Percentiles rank a stretch among this genome's conserved stretches.
Conservation (phyloP, 2,888 invertebrate species). For the Drosophila ustulata region DNA sequence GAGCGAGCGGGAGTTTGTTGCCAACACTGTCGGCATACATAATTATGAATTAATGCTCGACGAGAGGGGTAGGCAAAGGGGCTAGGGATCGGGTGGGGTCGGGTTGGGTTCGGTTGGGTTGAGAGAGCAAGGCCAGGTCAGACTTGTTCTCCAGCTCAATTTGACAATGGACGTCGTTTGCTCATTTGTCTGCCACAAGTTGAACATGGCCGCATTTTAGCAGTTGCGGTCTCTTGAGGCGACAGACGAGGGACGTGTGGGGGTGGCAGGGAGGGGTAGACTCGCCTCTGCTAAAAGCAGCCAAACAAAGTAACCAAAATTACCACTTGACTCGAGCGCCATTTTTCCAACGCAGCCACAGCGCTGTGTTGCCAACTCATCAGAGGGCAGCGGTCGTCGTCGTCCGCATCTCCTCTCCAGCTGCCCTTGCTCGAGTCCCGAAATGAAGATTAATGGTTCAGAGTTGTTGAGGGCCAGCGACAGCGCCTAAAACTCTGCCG, state of each 20-base stretch:
- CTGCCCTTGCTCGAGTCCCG: slow-evolving; percentile 36
- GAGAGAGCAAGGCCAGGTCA: slow-evolving; percentile 4
- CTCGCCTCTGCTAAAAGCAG: slow-evolving; percentile 10
- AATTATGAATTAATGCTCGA: slow-evolving; percentile 82
- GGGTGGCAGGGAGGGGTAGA: not conserved
- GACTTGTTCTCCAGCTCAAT: slow-evolving; percentile 47
- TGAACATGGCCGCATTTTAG: slow-evolving; percentile 76
- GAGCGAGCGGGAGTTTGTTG: slow-evolving; percentile 48
- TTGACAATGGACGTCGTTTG: slow-evolving; percentile 68
- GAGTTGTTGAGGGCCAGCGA: slow-evolving; percentile 56
- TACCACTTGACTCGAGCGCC: slow-evolving; percentile 76
- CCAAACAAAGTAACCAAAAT: slow-evolving; percentile 77
- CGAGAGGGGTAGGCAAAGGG: slow-evolving; percentile 35
- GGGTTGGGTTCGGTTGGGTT: slow-evolving; percentile 6
- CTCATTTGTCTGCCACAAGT: slow-evolving; percentile 74
- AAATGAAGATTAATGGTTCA: slow-evolving; percentile 83
- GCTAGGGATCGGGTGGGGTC: slow-evolving; percentile 1
- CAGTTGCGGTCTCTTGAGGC: slow-evolving; percentile 57
- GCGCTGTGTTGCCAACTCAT: slow-evolving; percentile 18
- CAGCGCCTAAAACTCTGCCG: slow-evolving; percentile 66
- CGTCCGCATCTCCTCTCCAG: slow-evolving; percentile 25
- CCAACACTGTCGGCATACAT: slow-evolving; percentile 81
- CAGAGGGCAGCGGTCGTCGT: slow-evolving; percentile 49
- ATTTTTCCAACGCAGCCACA: slow-evolving; percentile 56
- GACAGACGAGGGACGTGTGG: not conserved